These are phyloP conservation scores for Ophion ellenae DNA, from an alignment of 2,888 invertebrate genomes.

Conservation along the genomic window DNA sequence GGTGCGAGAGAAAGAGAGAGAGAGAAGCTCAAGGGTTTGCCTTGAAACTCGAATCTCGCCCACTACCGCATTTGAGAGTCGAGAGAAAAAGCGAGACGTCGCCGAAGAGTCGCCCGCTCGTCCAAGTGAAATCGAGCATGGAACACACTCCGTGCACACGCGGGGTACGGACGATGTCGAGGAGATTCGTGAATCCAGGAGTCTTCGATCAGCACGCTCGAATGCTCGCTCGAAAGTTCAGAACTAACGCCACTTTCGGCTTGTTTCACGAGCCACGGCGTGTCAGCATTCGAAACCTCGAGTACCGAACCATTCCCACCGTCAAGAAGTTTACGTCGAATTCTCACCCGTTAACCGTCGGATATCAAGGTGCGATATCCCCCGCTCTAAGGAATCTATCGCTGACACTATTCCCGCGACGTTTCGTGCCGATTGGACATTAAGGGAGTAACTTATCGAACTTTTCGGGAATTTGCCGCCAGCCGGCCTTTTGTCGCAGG, in stretches of 20 bases:
- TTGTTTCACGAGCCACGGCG: conserved; percentile 57
- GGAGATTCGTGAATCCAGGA: conserved; percentile 60
- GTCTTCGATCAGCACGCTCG: conserved; percentile 68
- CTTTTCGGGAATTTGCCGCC: conserved; percentile 17
- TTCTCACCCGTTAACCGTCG: conserved; percentile 46
- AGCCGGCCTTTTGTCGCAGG: conserved; percentile 5
- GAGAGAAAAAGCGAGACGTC: conserved; percentile 41
- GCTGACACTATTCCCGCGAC: conserved; percentile 10
- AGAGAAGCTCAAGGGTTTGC: conserved; percentile 34
- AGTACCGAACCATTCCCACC: conserved; percentile 32
- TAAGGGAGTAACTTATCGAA: conserved; percentile 24
- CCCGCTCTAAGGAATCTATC: background rate
- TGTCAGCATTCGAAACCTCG: conserved; percentile 54
- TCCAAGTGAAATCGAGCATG: conserved; percentile 61
- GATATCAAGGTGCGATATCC: conserved; percentile 43
- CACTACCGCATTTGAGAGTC: conserved; percentile 9
- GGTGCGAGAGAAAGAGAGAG: background rate
- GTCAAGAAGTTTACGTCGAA: conserved; percentile 51
- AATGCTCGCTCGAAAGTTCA: conserved; percentile 64
- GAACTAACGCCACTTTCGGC: conserved; percentile 65
- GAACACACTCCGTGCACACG: conserved; percentile 45
- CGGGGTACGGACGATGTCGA: conserved; percentile 14
- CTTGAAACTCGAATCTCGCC: conserved; percentile 46
- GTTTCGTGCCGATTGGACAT: conserved; percentile 13
- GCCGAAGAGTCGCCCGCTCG: conserved; percentile 24